Base-by-base conservation (phyloP, 2,888 invertebrate genomes). In the Melipona bicolor region DNA sequence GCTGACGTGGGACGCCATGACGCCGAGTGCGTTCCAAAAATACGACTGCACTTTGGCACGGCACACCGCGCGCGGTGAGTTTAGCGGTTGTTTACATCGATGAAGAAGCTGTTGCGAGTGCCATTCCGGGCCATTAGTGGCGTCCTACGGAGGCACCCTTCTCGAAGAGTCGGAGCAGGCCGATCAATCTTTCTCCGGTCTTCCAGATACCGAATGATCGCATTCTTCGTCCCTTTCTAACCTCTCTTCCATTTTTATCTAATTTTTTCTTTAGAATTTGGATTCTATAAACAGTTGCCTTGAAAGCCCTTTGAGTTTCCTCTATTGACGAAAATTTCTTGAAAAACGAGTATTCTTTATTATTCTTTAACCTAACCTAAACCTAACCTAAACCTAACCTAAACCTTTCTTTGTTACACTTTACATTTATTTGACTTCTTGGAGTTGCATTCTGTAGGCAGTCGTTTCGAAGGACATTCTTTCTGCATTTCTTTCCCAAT, bases 71-170 rank as follows among this genome's bases (percentile, higher is more conserved):
- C 82, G 77, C 84, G 79, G 83, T 85, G 89, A 90, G 87, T 92
- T 90, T 91, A 92, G 88, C 91, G 89, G 91, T 93, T 93, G 93
- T 92, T 92, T 93, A 93, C 92, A 92, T 92, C 92, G 92, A 93
- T 93, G 91, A 92, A 93, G 88, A 89, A 88, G 88, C 90, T 91
- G 88, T 90, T 90, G 85, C 90, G 77, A 88, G 89, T 89, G 86
- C 89, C 90, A 91, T 91, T 91, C 84, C 81, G 86, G 81, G 79
- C 90, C 91, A 92, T 91, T 92, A 92, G 90, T 79, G 87, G 87
- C 88, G 90, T 86, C 84, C 76, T 87, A 87, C 84, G 83, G 89
- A 27, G 88, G 85, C 72, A 69, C 69, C 72, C 36, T 36, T 0
- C 32, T 17, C 13, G 13, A 36, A 11, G 13, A 32, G 13, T 32